A percentile compares a stretch with the other conserved stretches of the same genome.
These are phyloP conservation scores for Drosophila pseudoananassae DNA, from an alignment of 1,140 invertebrate species.

Conservation along the genomic window DNA sequence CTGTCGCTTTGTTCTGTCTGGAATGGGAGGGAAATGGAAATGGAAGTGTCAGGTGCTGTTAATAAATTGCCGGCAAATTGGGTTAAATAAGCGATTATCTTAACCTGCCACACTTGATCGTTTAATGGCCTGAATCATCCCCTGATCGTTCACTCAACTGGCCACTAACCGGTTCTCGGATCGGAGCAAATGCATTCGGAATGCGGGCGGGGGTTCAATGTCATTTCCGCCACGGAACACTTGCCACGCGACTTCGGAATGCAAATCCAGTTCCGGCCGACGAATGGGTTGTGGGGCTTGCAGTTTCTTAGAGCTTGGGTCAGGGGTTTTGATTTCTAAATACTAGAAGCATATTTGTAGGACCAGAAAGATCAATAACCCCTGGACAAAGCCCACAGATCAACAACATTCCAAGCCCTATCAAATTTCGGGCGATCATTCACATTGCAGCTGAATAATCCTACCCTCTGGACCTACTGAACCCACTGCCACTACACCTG, in stretches of 20 bases:
- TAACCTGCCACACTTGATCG: slow-evolving; percentile 34
- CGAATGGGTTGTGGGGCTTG: neutral
- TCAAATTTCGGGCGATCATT: slow-evolving; percentile 25
- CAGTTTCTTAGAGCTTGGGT: neutral
- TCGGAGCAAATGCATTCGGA: slow-evolving; percentile 38
- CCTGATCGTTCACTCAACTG: slow-evolving; percentile 32
- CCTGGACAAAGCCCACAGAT: slow-evolving; percentile 3
- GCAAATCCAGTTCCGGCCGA: slow-evolving; percentile 45
- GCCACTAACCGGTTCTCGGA: slow-evolving; percentile 22
- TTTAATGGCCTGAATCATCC: slow-evolving; percentile 29
- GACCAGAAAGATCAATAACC: slow-evolving; percentile 1
- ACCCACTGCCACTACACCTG: neutral
- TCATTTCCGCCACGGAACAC: slow-evolving; percentile 57
- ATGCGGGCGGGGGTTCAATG: slow-evolving; percentile 56
- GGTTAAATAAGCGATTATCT: slow-evolving; percentile 47
- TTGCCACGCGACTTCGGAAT: slow-evolving; percentile 24
- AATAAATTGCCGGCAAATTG: slow-evolving; percentile 49
- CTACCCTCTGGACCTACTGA: neutral
- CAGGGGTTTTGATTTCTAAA: neutral
- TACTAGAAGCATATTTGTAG: too few relatives aligned
- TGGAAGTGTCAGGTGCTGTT: neutral
- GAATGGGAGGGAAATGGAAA: slow-evolving; percentile 21
- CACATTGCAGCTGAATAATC: slow-evolving; percentile 25
- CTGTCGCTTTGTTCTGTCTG: slow-evolving; percentile 48
- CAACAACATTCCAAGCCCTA: slow-evolving; percentile 24